Evolutionary conservation across 2,113 vertebrate genomes (phyloP).

Genomic region (Cacatua alba): DNA sequence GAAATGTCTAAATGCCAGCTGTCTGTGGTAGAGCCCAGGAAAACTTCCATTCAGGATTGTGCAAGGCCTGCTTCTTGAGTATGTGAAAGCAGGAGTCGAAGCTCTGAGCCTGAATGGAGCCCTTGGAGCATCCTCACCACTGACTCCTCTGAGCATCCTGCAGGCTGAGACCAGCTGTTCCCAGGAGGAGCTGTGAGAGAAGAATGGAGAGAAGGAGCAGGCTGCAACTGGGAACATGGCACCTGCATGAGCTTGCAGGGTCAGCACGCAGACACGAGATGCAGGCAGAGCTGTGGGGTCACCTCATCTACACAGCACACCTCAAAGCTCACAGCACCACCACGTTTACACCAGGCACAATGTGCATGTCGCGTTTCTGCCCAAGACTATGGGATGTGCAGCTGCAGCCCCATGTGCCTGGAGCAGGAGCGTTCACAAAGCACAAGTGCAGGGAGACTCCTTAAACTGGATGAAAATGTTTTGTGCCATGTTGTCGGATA

Average conservation of each 20-base stretch:
- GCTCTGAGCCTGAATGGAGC: background rate
- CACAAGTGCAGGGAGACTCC: background rate
- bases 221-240: background rate
- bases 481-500: fast-evolving
- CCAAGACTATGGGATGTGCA: too few relatives aligned
- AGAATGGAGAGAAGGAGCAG: background rate
- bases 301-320: background rate
- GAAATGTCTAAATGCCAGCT: background rate
- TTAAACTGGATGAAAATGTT: background rate
- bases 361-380: background rate
- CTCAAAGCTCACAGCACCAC: background rate
- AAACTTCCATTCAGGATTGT: background rate
- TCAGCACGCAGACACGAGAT: background rate
- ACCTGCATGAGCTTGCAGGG: background rate
- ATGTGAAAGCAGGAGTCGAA: background rate
- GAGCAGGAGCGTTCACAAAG: background rate
- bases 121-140: background rate
- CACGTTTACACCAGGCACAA: background rate
- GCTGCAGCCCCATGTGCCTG: background rate
- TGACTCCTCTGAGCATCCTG: background rate
- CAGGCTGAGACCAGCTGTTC: background rate
- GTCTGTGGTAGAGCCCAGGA: background rate
- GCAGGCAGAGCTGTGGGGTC: background rate
- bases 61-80: background rate
- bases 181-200: background rate